Percentiles rank a stretch among this genome's conserved stretches.
Evolutionary conservation across 2,113 vertebrate species (phyloP).

Genomic region (Cyanoliseus patagonus): DNA sequence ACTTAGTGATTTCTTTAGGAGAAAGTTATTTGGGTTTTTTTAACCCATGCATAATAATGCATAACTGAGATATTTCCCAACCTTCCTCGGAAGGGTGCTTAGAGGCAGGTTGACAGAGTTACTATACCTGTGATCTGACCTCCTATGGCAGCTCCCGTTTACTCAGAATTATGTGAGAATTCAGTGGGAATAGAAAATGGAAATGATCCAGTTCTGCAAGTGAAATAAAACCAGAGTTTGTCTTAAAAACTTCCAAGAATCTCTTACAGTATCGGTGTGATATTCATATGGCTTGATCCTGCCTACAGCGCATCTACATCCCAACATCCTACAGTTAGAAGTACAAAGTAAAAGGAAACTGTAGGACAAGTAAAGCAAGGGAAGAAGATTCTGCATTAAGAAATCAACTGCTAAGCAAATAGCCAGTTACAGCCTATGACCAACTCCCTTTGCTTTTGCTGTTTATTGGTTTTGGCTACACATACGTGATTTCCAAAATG

Average conservation of each 20-base stretch:
- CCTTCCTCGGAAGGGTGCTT: background rate
- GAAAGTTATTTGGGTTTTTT: background rate
- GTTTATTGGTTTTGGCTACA: background rate
- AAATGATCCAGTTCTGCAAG: background rate
- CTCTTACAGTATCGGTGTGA: background rate
- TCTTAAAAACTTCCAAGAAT: background rate
- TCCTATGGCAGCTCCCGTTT: background rate
- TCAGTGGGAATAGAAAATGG: background rate
- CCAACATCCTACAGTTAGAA: background rate
- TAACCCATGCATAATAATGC: background rate
- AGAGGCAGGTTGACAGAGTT: background rate
- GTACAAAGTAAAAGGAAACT: background rate
- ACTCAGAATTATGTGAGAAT: background rate
- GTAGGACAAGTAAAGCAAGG: background rate
- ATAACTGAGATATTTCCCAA: background rate
- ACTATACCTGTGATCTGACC: background rate
- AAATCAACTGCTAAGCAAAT: background rate
- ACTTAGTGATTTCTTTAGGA: background rate
- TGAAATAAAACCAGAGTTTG: background rate
- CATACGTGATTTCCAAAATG: background rate
- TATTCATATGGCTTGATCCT: background rate
- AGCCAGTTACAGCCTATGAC: background rate
- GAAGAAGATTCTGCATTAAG: background rate
- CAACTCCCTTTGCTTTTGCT: background rate
- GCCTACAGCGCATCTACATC: background rate